Evolutionary conservation across 2,113 vertebrate genomes (phyloP).

Genomic region (Tragelaphus scriptus): DNA sequence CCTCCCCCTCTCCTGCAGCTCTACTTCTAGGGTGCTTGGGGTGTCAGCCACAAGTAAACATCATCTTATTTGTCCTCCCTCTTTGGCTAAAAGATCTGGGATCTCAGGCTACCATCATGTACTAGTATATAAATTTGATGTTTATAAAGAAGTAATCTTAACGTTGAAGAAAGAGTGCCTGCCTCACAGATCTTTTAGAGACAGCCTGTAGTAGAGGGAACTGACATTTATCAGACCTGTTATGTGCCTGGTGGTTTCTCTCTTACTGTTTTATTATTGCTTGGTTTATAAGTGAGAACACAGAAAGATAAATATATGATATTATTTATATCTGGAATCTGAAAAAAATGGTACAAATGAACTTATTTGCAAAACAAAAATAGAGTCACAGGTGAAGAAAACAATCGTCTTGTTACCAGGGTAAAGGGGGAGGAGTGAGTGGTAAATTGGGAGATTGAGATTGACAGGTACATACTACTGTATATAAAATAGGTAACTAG

Average conservation of each 20-base stretch:
- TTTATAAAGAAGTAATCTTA: neutral
- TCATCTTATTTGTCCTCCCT: neutral
- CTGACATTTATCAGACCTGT: neutral
- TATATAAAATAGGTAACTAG: neutral
- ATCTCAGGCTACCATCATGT: neutral
- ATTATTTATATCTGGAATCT: neutral
- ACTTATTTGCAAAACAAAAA: neutral
- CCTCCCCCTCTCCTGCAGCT: neutral
- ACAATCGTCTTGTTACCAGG: neutral
- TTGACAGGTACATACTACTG: neutral
- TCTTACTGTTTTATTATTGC: neutral
- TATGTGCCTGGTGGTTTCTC: neutral
- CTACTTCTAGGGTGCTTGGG: neutral
- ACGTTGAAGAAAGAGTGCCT: neutral
- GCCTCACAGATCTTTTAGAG: neutral
- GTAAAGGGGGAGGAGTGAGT: neutral
- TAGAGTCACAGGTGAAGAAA: neutral
- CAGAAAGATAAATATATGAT: neutral
- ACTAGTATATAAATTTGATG: neutral
- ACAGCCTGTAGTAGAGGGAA: neutral
- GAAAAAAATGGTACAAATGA: neutral
- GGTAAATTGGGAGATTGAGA: neutral
- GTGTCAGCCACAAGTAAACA: neutral
- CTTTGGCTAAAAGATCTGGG: neutral
- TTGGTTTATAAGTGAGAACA: neutral